phyloP scores from a whole-genome alignment of 2,888 invertebrate genomes.

The Drosophila nr. medialis region DNA sequence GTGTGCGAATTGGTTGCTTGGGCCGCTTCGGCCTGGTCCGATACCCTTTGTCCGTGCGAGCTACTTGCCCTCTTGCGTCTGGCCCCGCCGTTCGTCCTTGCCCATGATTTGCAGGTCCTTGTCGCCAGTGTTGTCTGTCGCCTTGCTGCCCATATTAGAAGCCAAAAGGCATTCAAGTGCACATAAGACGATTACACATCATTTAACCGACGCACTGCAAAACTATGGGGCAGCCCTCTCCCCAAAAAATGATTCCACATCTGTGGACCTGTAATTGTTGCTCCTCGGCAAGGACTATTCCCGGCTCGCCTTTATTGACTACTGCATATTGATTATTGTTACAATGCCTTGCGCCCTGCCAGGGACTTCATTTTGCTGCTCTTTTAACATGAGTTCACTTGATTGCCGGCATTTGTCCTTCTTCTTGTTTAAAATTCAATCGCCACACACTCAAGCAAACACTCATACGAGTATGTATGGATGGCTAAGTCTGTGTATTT shows the following conservation, averaged over 20 bases:
- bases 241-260: slow-evolving; percentile 3
- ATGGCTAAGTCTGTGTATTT: slow-evolving; percentile 1
- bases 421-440: slow-evolving; percentile 75
- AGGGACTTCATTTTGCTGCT: slow-evolving; percentile 57
- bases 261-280: slow-evolving; percentile 70
- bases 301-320: slow-evolving; percentile 57
- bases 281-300: slow-evolving; percentile 41
- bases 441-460: slow-evolving; percentile 40
- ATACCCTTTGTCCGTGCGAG: slow-evolving; percentile 32
- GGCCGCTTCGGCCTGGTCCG: slow-evolving; percentile 23
- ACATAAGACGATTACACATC: slow-evolving; percentile 84
- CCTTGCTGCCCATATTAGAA: slow-evolving; percentile 76
- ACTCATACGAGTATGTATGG: slow-evolving; percentile 5
- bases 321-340: slow-evolving; percentile 81
- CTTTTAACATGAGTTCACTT: slow-evolving; percentile 61
- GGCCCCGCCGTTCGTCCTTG: slow-evolving; percentile 22
- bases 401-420: slow-evolving; percentile 73
- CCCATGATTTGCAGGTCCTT: slow-evolving; percentile 52
- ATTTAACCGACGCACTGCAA: slow-evolving; percentile 82
- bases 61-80: slow-evolving; percentile 23
- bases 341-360: slow-evolving; percentile 46
- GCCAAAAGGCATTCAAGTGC: slow-evolving; percentile 83
- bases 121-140: slow-evolving; percentile 62
- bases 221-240: slow-evolving; percentile 54
- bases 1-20: slow-evolving; percentile 61